Base-by-base conservation (phyloP, 2,888 invertebrate genomes). In the Morinoia aosen region DNA sequence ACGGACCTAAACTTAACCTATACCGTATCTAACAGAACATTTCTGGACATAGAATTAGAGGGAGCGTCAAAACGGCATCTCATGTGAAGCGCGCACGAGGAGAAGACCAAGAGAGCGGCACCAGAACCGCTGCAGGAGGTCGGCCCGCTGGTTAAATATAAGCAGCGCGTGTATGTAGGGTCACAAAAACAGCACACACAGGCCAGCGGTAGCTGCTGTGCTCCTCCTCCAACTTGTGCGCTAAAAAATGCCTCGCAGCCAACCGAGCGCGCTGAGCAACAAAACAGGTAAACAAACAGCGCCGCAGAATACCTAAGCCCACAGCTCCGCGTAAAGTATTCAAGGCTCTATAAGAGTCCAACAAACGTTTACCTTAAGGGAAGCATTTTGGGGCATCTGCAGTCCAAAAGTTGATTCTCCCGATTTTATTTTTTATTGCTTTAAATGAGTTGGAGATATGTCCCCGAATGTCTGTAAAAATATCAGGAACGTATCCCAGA, bases 121-220 rank as follows among this genome's bases (percentile, higher is more conserved):
- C 76, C 76, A 76, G 76, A 76, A 76, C 25, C 76, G 19, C 76
- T 33, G 76, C 76, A 76, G 76, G 76, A 76, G 76, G 76, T 76
- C 8, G 76, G 76, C 76, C 33, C 33, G 33, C 25, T 76, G 33
- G 76, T 76, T 76, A 76, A 76, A 76, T 76, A 25, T 76, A 76
- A 76, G 76, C 76, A 76, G 76, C 76, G 76, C 76, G 76, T 76
- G 76, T 76, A 76, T 76, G 76, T 76, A 76, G 61, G 25, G 33
- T 19, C 76, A 76, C 25, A 76, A 76, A 76, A 76, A 76, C 76
- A 19, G 25, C 19, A 33, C 1, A 76, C 76, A 33, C 76, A 76
- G 76, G 76, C 25, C 76, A 33, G 76, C 33, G 19, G 14, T 61
- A 25, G 76, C 76, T 76, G 76, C 76, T 76, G 76, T 76, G 76